A percentile compares a stretch with the other conserved stretches of the same genome.
Evolutionary conservation across 2,113 vertebrate genomes (phyloP).

Genomic region (Gracilinanus agilis): DNA sequence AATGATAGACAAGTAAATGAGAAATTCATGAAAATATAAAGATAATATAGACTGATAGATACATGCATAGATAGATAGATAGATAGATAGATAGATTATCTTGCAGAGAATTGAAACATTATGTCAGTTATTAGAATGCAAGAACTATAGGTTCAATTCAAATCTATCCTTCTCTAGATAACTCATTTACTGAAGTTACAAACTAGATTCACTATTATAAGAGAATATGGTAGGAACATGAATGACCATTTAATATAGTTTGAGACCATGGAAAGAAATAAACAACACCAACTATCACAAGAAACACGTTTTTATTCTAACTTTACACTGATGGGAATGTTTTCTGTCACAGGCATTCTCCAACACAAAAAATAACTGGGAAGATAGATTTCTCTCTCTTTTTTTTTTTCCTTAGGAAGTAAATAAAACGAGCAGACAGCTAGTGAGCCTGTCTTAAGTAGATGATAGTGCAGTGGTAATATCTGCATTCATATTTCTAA

Average conservation of each 20-base stretch:
- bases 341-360: background rate
- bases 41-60: background rate
- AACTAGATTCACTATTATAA: slow-evolving; percentile 34
- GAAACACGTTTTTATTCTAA: slow-evolving; percentile 55
- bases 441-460: slow-evolving; percentile 71
- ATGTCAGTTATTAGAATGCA: slow-evolving; percentile 19
- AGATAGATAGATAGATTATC: background rate
- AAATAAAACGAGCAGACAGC: slow-evolving; percentile 73
- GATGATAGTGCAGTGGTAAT: slow-evolving; percentile 68
- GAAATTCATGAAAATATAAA: background rate
- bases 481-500: slow-evolving; percentile 82
- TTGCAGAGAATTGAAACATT: background rate
- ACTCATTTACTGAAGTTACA: background rate
- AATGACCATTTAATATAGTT: slow-evolving; percentile 23
- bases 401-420: slow-evolving; percentile 55
- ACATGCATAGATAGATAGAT: background rate
- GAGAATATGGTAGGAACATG: slow-evolving; percentile 24
- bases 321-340: background rate
- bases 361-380: slow-evolving; percentile 64
- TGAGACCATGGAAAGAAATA: slow-evolving; percentile 37
- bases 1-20: background rate
- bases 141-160: slow-evolving; percentile 32
- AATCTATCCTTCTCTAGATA: slow-evolving; percentile 38
- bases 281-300: slow-evolving; percentile 30
- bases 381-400: slow-evolving; percentile 31